Percentiles rank a stretch among this genome's conserved stretches.
phyloP scores from a whole-genome alignment of 2,113 vertebrate genomes.

The Illadopsis cleaveri region DNA sequence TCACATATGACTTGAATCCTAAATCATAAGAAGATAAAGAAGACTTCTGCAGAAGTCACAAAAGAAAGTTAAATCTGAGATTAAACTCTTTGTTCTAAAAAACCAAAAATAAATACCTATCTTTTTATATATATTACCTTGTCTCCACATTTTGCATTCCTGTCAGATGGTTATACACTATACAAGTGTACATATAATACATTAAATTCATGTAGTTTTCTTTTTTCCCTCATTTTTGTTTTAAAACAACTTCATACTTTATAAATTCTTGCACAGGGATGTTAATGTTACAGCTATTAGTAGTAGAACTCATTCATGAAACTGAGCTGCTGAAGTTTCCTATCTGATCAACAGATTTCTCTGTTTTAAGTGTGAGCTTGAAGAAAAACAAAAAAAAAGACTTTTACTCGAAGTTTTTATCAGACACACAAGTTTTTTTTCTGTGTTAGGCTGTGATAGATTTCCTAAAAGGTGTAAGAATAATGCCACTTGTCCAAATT shows the following conservation, averaged over 20 bases:
- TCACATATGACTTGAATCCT: background rate
- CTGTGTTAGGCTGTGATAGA: background rate
- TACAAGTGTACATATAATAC: background rate
- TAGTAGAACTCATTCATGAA: background rate
- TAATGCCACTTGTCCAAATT: background rate
- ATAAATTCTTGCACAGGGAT: background rate
- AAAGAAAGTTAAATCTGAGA: background rate
- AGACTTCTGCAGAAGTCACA: background rate
- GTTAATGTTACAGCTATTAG: background rate
- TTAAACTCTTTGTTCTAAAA: background rate
- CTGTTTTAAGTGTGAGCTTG: background rate
- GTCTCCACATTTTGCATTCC: background rate
- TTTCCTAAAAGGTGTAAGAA: background rate
- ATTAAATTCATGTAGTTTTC: background rate
- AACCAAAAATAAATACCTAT: accelerated
- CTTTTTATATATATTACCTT: background rate
- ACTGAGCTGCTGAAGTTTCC: background rate
- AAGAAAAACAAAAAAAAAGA: background rate
- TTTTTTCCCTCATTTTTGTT: background rate
- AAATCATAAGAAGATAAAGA: background rate
- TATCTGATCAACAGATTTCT: background rate
- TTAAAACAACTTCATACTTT: background rate
- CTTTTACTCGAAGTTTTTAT: background rate
- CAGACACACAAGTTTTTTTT: background rate
- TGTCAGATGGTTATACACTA: background rate